Evolutionary conservation across 2,888 invertebrate species (phyloP).

Genomic region (Drosophila rellima): DNA sequence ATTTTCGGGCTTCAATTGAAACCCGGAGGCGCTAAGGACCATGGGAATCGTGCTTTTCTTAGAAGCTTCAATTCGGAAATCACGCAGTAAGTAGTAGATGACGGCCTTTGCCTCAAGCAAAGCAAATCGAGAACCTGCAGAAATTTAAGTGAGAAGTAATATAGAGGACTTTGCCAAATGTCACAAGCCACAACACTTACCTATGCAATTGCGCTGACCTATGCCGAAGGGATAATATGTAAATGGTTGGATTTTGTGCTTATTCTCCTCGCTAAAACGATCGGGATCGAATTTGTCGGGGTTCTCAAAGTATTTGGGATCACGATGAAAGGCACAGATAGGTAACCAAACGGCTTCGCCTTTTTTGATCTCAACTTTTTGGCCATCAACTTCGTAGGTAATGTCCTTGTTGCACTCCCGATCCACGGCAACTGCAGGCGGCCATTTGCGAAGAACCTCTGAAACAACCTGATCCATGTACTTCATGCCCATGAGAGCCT

Average conservation of each 20-base stretch:
- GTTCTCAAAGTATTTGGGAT: conserved; percentile 87
- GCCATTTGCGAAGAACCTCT: conserved; percentile 87
- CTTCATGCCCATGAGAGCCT: conserved; percentile 87
- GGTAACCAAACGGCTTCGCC: conserved; percentile 84
- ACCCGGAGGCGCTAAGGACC: conserved; percentile 60
- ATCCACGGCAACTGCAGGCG: conserved; percentile 86
- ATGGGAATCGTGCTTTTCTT: conserved; percentile 78
- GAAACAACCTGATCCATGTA: conserved; percentile 88
- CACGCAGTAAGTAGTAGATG: conserved; percentile 79
- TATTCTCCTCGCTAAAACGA: conserved; percentile 86
- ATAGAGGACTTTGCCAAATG: not conserved
- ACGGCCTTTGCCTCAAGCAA: conserved; percentile 83
- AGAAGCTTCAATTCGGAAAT: conserved; percentile 75
- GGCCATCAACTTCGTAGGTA: conserved; percentile 77
- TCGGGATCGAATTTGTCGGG: conserved; percentile 87
- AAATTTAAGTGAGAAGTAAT: not conserved
- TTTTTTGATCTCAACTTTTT: conserved; percentile 75
- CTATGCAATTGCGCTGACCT: conserved; percentile 89
- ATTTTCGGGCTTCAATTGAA: conserved; percentile 73
- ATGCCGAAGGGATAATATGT: conserved; percentile 87
- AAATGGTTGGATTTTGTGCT: conserved; percentile 86
- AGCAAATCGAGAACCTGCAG: conserved; percentile 83
- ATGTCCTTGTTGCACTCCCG: conserved; percentile 87
- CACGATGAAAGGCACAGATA: conserved; percentile 86
- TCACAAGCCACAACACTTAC: conserved; percentile 66